Conservation (phyloP, 1,140 invertebrate genomes). For the Hestina assimilis region DNA sequence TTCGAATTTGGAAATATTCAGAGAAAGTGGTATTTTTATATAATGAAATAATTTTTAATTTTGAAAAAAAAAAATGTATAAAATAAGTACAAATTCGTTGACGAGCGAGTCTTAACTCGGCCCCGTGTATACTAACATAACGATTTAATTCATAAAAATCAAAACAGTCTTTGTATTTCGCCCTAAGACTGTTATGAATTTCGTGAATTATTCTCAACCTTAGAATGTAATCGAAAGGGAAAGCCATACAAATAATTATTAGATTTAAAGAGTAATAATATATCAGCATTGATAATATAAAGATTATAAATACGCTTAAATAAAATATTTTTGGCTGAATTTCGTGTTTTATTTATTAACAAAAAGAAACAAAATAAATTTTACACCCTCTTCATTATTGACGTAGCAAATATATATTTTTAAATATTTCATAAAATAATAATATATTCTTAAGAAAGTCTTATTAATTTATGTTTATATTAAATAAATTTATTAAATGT, state of each 20-base stretch:
- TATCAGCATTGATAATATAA: conserved; percentile 76
- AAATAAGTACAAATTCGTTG: conserved; percentile 70
- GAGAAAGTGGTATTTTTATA: conserved; percentile 69
- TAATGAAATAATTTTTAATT: conserved; percentile 57
- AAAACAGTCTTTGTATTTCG: conserved; percentile 42
- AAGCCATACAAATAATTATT: conserved; percentile 75
- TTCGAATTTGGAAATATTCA: conserved; percentile 54
- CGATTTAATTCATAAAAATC: conserved; percentile 46
- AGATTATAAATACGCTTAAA: conserved; percentile 79
- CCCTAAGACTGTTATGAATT: conserved; percentile 50
- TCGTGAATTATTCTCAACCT: conserved; percentile 47
- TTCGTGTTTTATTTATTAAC: conserved; percentile 59
- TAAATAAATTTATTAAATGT: no score
- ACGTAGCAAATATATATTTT: neutral
- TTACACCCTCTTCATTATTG: no score
- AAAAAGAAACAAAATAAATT: no score
- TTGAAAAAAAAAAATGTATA: conserved; percentile 57
- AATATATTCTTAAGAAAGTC: no score
- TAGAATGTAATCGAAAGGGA: conserved; percentile 54
- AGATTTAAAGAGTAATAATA: conserved; percentile 76
- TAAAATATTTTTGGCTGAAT: conserved; percentile 79
- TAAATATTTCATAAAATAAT: no score
- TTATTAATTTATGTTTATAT: no score
- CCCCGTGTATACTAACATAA: conserved; percentile 51
- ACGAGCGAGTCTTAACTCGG: conserved; percentile 44